phyloP scores from a whole-genome alignment of 1,140 invertebrate species.

The Pantala flavescens region DNA sequence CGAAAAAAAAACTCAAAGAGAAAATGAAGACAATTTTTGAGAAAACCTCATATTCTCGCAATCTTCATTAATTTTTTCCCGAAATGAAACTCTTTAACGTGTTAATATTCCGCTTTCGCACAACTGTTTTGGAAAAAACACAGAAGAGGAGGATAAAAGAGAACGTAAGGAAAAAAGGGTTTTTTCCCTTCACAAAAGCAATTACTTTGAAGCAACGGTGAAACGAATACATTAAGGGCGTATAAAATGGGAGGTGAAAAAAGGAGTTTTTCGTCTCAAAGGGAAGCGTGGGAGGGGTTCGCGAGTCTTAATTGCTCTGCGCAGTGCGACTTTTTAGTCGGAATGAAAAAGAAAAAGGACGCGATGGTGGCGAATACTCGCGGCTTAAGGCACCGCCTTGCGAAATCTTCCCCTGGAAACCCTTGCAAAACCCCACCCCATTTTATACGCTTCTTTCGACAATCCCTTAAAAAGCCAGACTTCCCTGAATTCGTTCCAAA shows the following conservation, averaged over 20 bases:
- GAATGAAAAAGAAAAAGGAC: not conserved
- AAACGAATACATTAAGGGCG: not conserved
- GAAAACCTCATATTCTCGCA: no score
- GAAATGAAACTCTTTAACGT: no score
- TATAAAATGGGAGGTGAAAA: not conserved
- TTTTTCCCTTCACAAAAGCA: constrained; percentile 7
- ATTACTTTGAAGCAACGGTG: constrained; percentile 4
- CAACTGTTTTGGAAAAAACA: not conserved
- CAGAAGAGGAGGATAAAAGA: not conserved
- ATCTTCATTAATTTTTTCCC: no score
- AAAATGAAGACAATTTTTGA: no score
- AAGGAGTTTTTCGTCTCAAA: not conserved
- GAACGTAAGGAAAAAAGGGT: not conserved
- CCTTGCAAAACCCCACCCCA: not conserved
- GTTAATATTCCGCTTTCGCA: not conserved
- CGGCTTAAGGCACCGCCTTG: constrained; percentile 1
- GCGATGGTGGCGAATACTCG: not conserved
- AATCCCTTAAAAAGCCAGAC: not conserved
- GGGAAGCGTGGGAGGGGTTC: not conserved
- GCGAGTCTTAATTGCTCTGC: constrained; percentile 8
- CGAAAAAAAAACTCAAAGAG: no score
- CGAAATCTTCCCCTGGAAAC: not conserved
- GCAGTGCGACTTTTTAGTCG: not conserved
- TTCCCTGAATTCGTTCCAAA: not conserved
- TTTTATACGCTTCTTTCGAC: not conserved